These are phyloP conservation scores for Hypsopygia costalis DNA, from an alignment of 2,888 invertebrate species.

Conservation along the genomic window DNA sequence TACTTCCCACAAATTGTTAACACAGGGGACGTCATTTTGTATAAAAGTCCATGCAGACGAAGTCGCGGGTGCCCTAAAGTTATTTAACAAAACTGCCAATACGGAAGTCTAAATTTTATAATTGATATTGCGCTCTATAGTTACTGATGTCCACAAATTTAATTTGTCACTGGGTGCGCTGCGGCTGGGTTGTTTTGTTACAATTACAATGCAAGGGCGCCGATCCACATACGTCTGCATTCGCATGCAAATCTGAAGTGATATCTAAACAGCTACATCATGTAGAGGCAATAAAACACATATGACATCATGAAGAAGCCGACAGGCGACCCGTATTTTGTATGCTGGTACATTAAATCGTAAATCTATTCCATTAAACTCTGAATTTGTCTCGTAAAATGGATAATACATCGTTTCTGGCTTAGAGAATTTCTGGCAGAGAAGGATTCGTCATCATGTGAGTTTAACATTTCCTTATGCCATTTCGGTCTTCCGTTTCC, in stretches of 20 bases:
- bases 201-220: conserved; percentile 18
- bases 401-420: conserved; percentile 12
- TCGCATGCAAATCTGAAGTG: conserved; percentile 39
- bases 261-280: conserved; percentile 29
- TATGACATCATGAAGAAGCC: conserved; percentile 33
- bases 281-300: conserved; percentile 35
- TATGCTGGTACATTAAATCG: conserved; percentile 14
- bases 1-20: too few relatives aligned
- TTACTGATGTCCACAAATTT: too few relatives aligned
- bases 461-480: too few relatives aligned
- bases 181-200: not conserved
- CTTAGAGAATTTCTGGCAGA: conserved; percentile 2
- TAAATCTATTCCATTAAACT: conserved; percentile 28
- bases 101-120: too few relatives aligned
- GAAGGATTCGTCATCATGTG: too few relatives aligned
- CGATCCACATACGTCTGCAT: conserved; percentile 17
- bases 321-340: conserved; percentile 20
- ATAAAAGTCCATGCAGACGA: too few relatives aligned
- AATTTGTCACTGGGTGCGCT: not conserved
- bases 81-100: too few relatives aligned
- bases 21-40: too few relatives aligned
- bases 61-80: too few relatives aligned
- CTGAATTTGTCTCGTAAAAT: conserved; percentile 28
- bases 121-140: too few relatives aligned
- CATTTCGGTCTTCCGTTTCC: too few relatives aligned